phyloP scores from a whole-genome alignment of 2,113 vertebrate species.

The Gymnarchus niloticus region DNA sequence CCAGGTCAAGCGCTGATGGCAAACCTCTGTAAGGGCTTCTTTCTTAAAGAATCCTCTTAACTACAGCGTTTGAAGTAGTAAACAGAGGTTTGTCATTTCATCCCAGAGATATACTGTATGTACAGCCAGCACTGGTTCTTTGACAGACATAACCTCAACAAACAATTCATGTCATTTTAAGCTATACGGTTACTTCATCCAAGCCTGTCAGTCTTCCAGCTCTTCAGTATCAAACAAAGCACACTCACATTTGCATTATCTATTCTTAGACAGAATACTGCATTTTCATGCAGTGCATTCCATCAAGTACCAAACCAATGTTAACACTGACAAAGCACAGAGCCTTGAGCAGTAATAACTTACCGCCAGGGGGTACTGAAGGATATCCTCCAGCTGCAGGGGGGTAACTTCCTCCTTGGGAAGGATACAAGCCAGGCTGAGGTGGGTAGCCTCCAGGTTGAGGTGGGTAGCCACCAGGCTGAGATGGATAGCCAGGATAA shows the following conservation, averaged over 20 bases:
- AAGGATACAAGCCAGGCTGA: constrained; percentile 39
- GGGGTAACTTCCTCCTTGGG: constrained; percentile 52
- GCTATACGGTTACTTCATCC: background rate
- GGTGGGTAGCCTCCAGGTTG: constrained; percentile 44
- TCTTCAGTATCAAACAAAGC: background rate
- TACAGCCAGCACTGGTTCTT: background rate
- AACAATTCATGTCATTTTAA: background rate
- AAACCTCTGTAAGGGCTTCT: background rate
- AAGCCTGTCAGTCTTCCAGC: background rate
- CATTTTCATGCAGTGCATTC: background rate
- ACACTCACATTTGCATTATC: background rate
- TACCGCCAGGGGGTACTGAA: constrained; percentile 55
- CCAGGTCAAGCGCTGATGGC: background rate
- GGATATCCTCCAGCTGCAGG: constrained; percentile 48
- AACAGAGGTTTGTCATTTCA: too few species aligned
- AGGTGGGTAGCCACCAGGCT: constrained; percentile 49
- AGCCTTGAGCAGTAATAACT: background rate
- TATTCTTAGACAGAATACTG: background rate
- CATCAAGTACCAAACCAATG: background rate
- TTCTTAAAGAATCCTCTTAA: background rate
- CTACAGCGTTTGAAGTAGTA: background rate
- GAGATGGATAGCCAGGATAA: constrained; percentile 78
- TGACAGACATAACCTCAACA: background rate
- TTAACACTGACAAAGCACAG: background rate
- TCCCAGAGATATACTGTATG: too few species aligned